Evolutionary conservation across 2,113 vertebrate genomes (phyloP), one percentile per base, ranked within the genome.

Genomic region (Hyla sarda): DNA sequence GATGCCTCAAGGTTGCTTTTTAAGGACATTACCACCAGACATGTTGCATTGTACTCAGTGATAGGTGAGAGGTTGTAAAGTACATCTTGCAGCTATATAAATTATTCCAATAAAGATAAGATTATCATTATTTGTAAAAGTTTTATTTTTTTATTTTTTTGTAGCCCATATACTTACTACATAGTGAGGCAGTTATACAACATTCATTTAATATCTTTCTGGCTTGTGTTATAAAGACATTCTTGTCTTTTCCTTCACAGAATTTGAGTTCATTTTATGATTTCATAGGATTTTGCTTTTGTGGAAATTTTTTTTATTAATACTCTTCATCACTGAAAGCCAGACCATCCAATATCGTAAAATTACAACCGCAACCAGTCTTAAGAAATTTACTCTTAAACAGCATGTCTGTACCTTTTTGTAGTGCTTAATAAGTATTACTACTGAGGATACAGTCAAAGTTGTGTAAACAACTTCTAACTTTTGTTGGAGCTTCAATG

Each of bases 391-490:
- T 25, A n/a, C 56, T 25, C 60, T 13, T 65, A 62, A 62, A 62
- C n/a, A n/a, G 23, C 56, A 62, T 62, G 60, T 62, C 60, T 12
- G 62, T 75, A 45, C 34, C 67, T 71, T 71, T 71, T 71, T 71
- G 32, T 71, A 71, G 67, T 21, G 32, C 17, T 67, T 37, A 69
- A 69, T 37, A 6, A 45, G 34, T n/a, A n/a, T 23, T 45, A n/a
- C 21, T 12, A 73, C 45, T 23, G 10, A n/a, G 34, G 21, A 23
- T 23, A 23, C 5, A 0, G 30, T 30, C 13, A 69, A 34, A 69
- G 9, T 34, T 69, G 32, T 19, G 32, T 19, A 69, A 19, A 69
- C 30, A 17, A 34, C 7, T 69, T 69, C 6, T 34, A 69, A 69
- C 65, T 25, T 45, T 74, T 47, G 9, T 10, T 12, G 11, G 23